Conservation (phyloP, 2,888 invertebrate genomes). For the Saturnia japonica region DNA sequence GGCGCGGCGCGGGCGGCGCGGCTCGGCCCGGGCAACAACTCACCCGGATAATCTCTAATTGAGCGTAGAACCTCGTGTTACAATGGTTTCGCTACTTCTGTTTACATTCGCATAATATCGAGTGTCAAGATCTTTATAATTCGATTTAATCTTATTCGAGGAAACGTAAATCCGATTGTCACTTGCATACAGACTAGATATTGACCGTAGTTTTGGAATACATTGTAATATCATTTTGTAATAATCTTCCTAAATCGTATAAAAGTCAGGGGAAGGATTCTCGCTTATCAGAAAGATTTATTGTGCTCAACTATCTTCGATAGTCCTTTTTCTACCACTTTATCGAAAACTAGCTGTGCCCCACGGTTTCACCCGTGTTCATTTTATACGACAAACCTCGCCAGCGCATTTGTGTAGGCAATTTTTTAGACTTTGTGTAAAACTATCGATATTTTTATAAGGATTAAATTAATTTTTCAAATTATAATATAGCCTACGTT, state of each 20-base stretch:
- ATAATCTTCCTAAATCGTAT: not conserved
- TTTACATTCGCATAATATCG: slow-evolving; percentile 15
- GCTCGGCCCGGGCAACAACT: not conserved
- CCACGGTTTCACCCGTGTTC: too few species aligned
- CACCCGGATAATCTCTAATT: slow-evolving; percentile 19
- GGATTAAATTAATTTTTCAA: too few species aligned
- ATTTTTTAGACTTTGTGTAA: too few species aligned
- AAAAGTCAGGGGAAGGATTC: not conserved
- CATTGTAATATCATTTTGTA: not conserved
- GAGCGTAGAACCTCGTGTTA: slow-evolving; percentile 15
- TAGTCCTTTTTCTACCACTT: too few species aligned
- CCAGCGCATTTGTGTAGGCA: too few species aligned
- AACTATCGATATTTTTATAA: too few species aligned
- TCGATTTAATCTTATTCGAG: slow-evolving; percentile 10
- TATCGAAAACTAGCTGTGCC: too few species aligned
- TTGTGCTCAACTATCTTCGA: too few species aligned
- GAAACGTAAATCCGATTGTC: slow-evolving; percentile 9
- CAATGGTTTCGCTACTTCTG: slow-evolving; percentile 8
- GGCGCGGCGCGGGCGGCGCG: not conserved
- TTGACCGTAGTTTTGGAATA: not conserved
- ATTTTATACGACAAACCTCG: too few species aligned
- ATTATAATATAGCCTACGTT: too few species aligned
- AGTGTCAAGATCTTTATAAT: slow-evolving; percentile 21
- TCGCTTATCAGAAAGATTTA: not conserved
- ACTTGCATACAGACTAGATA: not conserved